Conservation (phyloP, 2,113 vertebrate genomes). For the Cavia aperea region DNA sequence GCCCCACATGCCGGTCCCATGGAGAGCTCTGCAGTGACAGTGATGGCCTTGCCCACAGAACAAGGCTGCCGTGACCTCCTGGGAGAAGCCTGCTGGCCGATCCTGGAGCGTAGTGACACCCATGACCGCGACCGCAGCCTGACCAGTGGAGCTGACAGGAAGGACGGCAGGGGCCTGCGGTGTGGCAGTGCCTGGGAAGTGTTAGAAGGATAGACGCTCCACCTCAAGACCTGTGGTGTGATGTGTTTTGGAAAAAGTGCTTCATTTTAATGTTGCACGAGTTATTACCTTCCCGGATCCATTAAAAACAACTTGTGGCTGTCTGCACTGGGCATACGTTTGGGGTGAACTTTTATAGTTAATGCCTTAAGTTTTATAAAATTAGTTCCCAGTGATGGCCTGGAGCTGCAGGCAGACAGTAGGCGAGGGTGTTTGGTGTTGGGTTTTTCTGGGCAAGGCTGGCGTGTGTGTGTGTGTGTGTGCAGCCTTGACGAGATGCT, state of each 20-base stretch:
- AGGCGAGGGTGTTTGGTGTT: accelerated
- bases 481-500: not conserved
- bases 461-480: accelerated
- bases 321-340: not conserved
- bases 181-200: not conserved
- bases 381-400: not conserved
- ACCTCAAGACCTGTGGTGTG: not conserved
- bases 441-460: no score
- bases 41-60: not conserved
- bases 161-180: not conserved
- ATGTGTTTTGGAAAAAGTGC: not conserved
- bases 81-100: not conserved
- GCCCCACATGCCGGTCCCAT: accelerated
- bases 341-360: not conserved
- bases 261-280: not conserved
- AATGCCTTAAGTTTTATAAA: not conserved
- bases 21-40: not conserved
- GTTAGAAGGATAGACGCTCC: not conserved
- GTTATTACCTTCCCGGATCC: not conserved
- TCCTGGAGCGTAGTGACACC: not conserved
- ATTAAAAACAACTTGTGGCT: not conserved
- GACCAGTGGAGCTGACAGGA: not conserved
- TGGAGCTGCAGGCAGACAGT: accelerated
- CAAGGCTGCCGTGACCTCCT: not conserved
- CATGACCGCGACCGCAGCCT: accelerated